Conservation (phyloP, 2,797 vertebrate species). For the Nyctalus aviator region DNA sequence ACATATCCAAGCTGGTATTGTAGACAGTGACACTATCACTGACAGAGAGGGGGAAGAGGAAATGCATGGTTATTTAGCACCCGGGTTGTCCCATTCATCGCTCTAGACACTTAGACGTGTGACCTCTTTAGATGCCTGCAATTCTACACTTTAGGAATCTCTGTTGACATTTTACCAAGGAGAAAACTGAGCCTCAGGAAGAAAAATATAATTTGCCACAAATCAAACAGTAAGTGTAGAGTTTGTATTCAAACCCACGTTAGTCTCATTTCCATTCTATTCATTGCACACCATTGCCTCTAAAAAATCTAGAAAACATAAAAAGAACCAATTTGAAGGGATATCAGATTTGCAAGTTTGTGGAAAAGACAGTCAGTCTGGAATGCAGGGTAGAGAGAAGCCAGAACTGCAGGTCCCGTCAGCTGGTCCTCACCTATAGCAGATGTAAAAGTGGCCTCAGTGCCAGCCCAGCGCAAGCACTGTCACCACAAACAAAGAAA, state of each 20-base stretch:
- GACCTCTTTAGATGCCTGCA: not conserved
- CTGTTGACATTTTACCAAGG: not conserved
- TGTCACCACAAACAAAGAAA: conserved; percentile 27
- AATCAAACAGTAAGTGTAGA: not conserved
- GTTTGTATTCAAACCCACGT: not conserved
- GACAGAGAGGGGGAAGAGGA: not conserved
- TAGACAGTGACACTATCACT: not conserved
- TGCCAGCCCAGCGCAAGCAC: accelerated
- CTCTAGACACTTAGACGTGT: not conserved
- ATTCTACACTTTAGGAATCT: not conserved
- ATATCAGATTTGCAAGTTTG: not conserved
- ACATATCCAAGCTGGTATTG: not conserved
- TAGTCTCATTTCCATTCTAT: not conserved
- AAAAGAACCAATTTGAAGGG: not conserved
- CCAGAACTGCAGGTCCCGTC: not conserved
- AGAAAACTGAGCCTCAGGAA: not conserved
- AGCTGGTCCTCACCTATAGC: not conserved
- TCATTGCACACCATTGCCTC: not conserved
- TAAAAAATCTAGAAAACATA: not conserved
- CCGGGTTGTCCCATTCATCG: not conserved
- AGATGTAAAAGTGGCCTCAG: too few relatives aligned
- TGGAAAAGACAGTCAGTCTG: not conserved
- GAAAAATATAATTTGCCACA: not conserved
- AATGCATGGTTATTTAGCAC: not conserved
- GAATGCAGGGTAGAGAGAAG: not conserved